Base-by-base conservation (phyloP, 2,113 vertebrate species). In the Lophius piscatorius region DNA sequence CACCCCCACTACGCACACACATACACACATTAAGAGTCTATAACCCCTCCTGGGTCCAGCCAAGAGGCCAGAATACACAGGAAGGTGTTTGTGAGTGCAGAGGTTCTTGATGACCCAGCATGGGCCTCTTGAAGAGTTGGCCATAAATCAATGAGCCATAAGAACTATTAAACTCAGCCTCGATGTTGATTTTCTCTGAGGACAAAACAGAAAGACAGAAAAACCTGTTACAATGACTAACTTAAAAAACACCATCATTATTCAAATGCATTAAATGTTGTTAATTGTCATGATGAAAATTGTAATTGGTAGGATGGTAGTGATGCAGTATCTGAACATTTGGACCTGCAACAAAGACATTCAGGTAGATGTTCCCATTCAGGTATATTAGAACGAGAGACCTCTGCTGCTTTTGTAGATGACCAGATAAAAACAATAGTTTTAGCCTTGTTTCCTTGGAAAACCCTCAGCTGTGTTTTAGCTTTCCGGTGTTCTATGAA, bases 381-480 rank as follows among this genome's bases (percentile, higher is more conserved):
- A 83, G 49, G 62, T 10, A 57, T 64, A 64, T 45, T 54, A n/a
- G 9, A 34, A 14, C 3, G 35, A 49, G 48, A 74, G 48, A 40
- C 31, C 40, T 57, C 18, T 33, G 38, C 48, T 22, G 52, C 34
- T 63, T n/a, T 14, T 24, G 22, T 21, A 1, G 11, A 34, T 50
- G 70, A 44, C 35, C 54, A 41, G 49, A 62, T 23, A 73, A 72
- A n/a, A 63, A 70, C 49, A 61, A 63, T 16, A 22, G 9, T 72
- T 63, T 36, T 51, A 62, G 62, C 46, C 73, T 61, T 48, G 84
- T 90, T 87, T 77, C 78, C 83, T 87, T 83, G 84, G 82, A 49
- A 88, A 82, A 77, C 29, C 6, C 8, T 9, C 29, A 31, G 29
- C 29, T 31, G 54, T 65, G 45, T 61, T 80, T 55, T 33, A 23